Base-by-base conservation (phyloP, 2,113 vertebrate species). In the Gambusia affinis region DNA sequence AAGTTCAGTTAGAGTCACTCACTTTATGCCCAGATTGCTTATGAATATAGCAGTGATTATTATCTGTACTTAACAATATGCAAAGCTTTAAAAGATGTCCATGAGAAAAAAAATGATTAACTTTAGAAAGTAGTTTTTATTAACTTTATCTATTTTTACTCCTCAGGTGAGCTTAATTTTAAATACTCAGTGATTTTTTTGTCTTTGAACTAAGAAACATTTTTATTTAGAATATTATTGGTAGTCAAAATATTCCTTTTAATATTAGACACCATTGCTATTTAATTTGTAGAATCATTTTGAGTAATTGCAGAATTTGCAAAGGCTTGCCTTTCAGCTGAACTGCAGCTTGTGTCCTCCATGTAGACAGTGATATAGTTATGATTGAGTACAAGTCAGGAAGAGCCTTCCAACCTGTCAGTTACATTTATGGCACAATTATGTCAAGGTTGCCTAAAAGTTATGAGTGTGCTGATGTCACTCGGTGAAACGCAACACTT, bases 381-480 rank as follows among this genome's bases (percentile, higher is more conserved):
- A 83, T 88, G 83, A 91, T 87, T 85, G 85, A 92, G 69, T 78
- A 65, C 64, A 65, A 77, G 87, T 84, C 87, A 87, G 60, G 75
- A 78, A 29, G 47, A 81, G 77, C 71, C 83, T 42, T 66, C 88
- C 85, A 89, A 91, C 78, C 82, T 90, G 80, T 89, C 76, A 89
- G 71, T 85, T 80, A 87, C 81, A 87, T 92, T 90, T 86, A 89
- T 86, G 85, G 74, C 75, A 83, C 80, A 84, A 88, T 89, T 85
- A 86, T 87, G 82, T 87, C 87, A 91, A 91, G 88, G 88, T 91
- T 87, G 86, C 73, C 83, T 80, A 88, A 91, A 90, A 90, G 85
- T 87, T 88, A 79, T 80, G 76, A 87, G 83, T 76, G 80, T 80
- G 64, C 77, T 78, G 85, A 88, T 82, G 84, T 10, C 73, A 69